Evolutionary conservation across 2,113 vertebrate genomes (phyloP).

Genomic region (Deroptyus accipitrinus): DNA sequence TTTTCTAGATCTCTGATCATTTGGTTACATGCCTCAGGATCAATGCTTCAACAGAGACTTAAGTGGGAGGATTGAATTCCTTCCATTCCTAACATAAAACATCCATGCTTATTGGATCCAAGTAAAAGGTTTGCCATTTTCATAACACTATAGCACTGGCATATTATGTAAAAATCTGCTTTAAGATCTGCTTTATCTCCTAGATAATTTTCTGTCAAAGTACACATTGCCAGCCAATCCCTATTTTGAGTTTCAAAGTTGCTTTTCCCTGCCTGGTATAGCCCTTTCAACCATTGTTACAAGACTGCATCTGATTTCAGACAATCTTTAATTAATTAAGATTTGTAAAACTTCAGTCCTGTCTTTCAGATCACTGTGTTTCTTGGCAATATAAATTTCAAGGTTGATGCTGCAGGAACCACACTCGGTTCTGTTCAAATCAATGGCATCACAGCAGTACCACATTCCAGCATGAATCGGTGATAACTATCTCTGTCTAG

Average conservation of each 20-base stretch:
- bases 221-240: background rate
- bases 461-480: background rate
- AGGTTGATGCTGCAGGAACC: background rate
- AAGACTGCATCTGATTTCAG: background rate
- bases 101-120: background rate
- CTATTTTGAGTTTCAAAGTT: background rate
- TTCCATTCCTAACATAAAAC: background rate
- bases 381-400: no score
- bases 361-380: background rate
- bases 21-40: background rate
- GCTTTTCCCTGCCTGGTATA: background rate
- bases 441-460: background rate
- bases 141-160: background rate
- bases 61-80: background rate
- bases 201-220: background rate
- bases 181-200: background rate
- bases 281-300: background rate
- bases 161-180: background rate
- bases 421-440: background rate
- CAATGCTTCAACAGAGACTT: background rate
- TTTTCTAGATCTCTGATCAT: background rate
- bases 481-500: background rate
- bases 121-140: background rate
- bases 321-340: background rate
- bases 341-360: background rate